Base-by-base conservation (phyloP, 2,113 vertebrate genomes). In the Ifrita kowaldi region DNA sequence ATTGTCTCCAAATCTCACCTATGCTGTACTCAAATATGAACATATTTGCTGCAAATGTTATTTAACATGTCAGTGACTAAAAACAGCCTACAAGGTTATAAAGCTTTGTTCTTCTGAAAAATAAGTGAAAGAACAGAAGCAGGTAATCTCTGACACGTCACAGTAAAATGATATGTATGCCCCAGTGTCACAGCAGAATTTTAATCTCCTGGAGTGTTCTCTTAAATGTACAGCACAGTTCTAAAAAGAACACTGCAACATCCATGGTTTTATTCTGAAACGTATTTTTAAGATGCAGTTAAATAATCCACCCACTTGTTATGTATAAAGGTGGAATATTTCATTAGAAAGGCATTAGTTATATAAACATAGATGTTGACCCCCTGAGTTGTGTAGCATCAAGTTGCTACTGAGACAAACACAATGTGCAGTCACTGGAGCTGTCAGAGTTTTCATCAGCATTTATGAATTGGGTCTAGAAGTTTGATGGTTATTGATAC, bases 71-170 rank as follows among this genome's bases (percentile, higher is more conserved):
- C 32, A 70, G 24, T 92, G 94, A 42, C 46, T 95, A 84, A 94
- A 87, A 84, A 49, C n/a, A 73, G 60, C 52, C 24, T 52, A 30
- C 87, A 91, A 97, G 92, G 86, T 93, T 89, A 84, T 75, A 82
- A 75, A 89, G 78, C 64, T 46, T 83, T 8, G 23, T 88, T 84
- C 57, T 85, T 91, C 70, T 94, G 87, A 95, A 91, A 91, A 93
- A 93, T 77, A 77, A 73, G n/a, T 46, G 84, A 69, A 92, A 91
- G 83, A 78, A 80, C 44, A 85, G 86, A 80, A 93, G 52, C 90
- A 84, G 89, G 62, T 95, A 81, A 94, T 92, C 90, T 96, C 78
- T 92, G 91, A 84, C 84, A 92, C 57, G 39, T 96, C 5, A 10
- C 47, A 44, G 93, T 94, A 93, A 94, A 91, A 76, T 86, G 68